Conservation (phyloP, 2,113 vertebrate species). For the Chauna torquata region DNA sequence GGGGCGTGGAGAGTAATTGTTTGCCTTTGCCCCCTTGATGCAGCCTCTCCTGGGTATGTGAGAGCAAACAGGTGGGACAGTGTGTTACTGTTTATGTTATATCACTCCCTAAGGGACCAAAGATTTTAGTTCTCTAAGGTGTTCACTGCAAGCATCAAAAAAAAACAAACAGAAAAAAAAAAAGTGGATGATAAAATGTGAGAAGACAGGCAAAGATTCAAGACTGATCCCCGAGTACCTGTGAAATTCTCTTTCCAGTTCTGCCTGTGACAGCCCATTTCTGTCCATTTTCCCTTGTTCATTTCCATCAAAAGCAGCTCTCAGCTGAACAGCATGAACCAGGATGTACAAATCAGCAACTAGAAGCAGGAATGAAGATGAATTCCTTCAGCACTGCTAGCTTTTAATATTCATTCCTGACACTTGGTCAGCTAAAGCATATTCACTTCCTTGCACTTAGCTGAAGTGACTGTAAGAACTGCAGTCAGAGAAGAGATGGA, state of each 20-base stretch:
- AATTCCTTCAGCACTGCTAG: neutral
- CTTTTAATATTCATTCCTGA: neutral
- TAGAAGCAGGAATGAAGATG: neutral
- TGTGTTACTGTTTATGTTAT: neutral
- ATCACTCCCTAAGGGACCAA: neutral
- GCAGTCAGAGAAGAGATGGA: neutral
- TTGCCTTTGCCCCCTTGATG: neutral
- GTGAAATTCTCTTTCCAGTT: slow-evolving; percentile 28
- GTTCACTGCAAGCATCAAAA: neutral
- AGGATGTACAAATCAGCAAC: neutral
- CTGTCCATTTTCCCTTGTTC: neutral
- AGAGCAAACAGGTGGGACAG: neutral
- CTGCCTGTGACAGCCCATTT: neutral
- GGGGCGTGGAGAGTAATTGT: neutral
- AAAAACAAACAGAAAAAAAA: too few relatives aligned
- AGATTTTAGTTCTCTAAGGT: neutral
- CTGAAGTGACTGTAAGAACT: neutral
- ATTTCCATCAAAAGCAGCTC: neutral
- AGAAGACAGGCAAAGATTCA: neutral
- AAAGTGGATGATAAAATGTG: slow-evolving; percentile 9
- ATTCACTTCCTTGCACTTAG: neutral
- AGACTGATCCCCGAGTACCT: neutral
- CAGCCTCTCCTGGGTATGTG: neutral
- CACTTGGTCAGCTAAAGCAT: neutral
- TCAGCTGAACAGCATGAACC: neutral